Base-by-base conservation (phyloP, 2,888 invertebrate genomes). In the Dexiosoma caninum region DNA sequence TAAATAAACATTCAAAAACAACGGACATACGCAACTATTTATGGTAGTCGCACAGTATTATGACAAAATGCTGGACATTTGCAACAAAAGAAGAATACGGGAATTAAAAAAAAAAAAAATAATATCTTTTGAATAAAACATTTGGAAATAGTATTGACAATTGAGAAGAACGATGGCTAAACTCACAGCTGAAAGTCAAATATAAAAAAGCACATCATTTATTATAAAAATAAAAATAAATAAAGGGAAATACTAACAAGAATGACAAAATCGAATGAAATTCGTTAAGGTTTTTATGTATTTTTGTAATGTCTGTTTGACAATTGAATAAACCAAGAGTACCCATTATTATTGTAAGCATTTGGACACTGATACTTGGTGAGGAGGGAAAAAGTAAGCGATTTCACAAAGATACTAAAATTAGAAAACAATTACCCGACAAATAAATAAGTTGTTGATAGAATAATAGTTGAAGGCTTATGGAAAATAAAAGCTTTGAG, bases 11-110 rank as follows among this genome's bases (percentile, higher is more conserved):
- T 51, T 21, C 32, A 60, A 72, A n/a, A n/a, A n/a, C n/a, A n/a
- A n/a, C n/a, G n/a, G n/a, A 62, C 23, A n/a, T 62, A 12, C 16
- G 37, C 30, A 42, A 55, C 3, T 72, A 57, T 57, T 78, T 70
- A 82, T 75, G 57, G 83, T 84, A 85, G 84, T 59, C 59, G 42
- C 84, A 83, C 62, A 82, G 82, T 85, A 84, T 85, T 85, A 84
- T 85, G 85, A 85, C 85, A 85, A 85, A 84, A 82, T 66, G 60
- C 67, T 72, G 78, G 81, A 81, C 35, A 57, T 40, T 44, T 9
- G 30, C 16, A 70, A 78, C 30, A 66, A 69, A 69, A 51, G 69
- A 70, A 42, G 49, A 62, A 57, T 32, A 16, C 19, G 69, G 14
- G 12, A 21, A 44, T 19, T 0, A 37, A 9, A 16, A 6, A 14